Conservation (phyloP, 2,113 vertebrate genomes). For the Hippocampus barbouri region DNA sequence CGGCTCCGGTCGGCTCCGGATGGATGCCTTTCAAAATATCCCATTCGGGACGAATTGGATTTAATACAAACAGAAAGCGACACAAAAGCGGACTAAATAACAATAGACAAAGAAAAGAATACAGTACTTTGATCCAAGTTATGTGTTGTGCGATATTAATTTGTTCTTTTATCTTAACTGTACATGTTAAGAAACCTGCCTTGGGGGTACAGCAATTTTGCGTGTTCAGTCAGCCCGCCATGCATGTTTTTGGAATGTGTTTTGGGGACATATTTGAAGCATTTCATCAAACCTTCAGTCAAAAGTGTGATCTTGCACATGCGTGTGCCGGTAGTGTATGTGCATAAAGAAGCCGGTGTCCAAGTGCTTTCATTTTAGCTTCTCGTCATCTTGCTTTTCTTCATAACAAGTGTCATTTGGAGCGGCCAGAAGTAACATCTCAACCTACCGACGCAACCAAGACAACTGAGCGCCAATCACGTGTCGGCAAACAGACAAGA, state of each 20-base stretch:
- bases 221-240: too few species aligned
- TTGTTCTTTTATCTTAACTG: too few species aligned
- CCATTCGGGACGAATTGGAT: constrained; percentile 7
- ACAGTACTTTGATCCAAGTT: too few species aligned
- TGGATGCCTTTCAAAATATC: constrained; percentile 10
- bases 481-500: not conserved
- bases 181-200: too few species aligned
- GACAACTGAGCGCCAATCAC: constrained; percentile 23
- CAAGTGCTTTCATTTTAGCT: not conserved
- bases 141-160: too few species aligned
- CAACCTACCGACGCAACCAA: constrained; percentile 13
- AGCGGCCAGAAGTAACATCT: not conserved
- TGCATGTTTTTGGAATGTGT: too few species aligned
- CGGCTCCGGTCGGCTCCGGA: not conserved
- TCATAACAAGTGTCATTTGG: not conserved
- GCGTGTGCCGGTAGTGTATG: not conserved
- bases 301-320: not conserved
- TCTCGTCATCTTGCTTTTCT: not conserved
- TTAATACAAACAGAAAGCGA: constrained; percentile 4
- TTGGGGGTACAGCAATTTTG: too few species aligned
- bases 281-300: too few species aligned
- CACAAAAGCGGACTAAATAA: too few species aligned
- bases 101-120: too few species aligned
- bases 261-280: too few species aligned
- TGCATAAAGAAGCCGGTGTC: not conserved